Evolutionary conservation across 2,113 vertebrate genomes (phyloP).

Genomic region (Aptenodytes patagonicus): DNA sequence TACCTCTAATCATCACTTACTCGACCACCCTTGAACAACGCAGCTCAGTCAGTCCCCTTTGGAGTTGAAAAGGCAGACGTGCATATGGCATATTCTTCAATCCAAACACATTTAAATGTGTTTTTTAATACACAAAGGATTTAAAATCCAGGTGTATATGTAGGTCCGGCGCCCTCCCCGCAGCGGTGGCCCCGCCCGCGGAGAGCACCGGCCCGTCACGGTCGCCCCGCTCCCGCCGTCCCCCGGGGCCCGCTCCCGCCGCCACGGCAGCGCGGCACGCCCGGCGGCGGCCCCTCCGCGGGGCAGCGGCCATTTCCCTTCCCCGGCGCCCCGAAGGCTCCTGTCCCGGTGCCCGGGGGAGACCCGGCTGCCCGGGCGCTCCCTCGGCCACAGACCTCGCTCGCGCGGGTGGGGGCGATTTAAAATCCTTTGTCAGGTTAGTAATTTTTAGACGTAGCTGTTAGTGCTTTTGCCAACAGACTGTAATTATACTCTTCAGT

Average conservation of each 20-base stretch:
- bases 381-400: no score
- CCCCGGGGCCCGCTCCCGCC: no score
- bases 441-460: background rate
- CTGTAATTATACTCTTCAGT: background rate
- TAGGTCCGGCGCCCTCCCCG: background rate
- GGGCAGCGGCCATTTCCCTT: no score
- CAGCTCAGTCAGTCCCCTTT: fast-evolving
- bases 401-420: no score
- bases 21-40: fast-evolving
- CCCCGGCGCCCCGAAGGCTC: no score
- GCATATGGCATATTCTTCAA: fast-evolving
- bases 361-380: no score
- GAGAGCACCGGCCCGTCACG: no score
- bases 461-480: background rate
- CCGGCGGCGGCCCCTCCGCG: no score
- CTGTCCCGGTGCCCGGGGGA: no score
- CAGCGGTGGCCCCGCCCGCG: background rate
- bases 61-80: background rate
- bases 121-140: no score
- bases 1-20: background rate
- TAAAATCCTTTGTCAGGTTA: background rate
- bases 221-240: background rate
- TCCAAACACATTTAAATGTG: background rate
- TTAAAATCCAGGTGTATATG: background rate
- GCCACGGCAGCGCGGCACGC: no score